Conservation (phyloP, 2,888 invertebrate species). For the Lottia gigantea region DNA sequence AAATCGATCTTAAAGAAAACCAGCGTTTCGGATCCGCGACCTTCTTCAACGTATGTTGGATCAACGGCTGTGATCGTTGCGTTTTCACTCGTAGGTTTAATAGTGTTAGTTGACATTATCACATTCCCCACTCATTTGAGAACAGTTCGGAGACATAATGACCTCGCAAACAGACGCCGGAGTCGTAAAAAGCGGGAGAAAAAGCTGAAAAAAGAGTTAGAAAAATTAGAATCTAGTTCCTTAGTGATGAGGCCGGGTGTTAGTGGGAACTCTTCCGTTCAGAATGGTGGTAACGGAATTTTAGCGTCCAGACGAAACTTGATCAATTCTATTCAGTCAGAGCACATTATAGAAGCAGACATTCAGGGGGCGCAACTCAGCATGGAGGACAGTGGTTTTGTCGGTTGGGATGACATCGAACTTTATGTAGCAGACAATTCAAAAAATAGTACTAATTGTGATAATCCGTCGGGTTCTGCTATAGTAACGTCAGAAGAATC, state of each 20-base stretch:
- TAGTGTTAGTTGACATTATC: constrained; percentile 12
- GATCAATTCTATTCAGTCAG: neutral
- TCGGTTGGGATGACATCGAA: constrained; percentile 2
- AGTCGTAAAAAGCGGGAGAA: neutral
- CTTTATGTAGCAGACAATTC: neutral
- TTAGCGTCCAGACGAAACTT: neutral
- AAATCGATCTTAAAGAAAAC: constrained; percentile 12
- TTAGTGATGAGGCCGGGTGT: neutral
- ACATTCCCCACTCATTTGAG: constrained; percentile 10
- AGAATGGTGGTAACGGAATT: neutral
- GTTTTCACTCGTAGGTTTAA: constrained; percentile 14
- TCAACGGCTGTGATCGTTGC: constrained; percentile 17
- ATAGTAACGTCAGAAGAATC: neutral
- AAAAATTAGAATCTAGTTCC: neutral
- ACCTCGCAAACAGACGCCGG: neutral
- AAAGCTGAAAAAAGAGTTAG: neutral
- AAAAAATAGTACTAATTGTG: neutral
- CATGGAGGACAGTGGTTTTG: neutral
- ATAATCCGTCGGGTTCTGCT: neutral
- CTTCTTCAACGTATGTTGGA: constrained; percentile 17
- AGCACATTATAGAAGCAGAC: neutral
- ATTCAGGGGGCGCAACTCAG: neutral
- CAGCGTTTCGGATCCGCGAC: constrained; percentile 16
- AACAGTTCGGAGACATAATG: neutral
- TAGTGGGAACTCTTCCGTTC: neutral